phyloP scores from a whole-genome alignment of 1,140 invertebrate genomes.

The Eciton burchellii region DNA sequence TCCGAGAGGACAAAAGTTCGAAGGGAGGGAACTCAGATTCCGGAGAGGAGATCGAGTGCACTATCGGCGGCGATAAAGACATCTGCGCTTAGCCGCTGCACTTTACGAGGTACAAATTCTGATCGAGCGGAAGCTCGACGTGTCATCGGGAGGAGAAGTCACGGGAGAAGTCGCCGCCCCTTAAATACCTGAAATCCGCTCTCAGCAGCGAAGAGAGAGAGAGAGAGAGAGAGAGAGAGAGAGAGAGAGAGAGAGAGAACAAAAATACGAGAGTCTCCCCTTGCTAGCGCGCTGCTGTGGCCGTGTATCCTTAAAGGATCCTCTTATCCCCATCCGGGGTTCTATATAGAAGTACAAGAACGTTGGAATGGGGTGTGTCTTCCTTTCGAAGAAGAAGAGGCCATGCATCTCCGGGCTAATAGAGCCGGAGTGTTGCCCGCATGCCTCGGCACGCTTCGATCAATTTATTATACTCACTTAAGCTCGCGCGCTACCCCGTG shows the following conservation, averaged over 20 bases:
- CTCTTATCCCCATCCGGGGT: constrained; percentile 64
- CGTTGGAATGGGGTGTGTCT: constrained; percentile 62
- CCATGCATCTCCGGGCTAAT: constrained; percentile 74
- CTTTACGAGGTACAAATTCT: neutral
- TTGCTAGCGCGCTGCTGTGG: constrained; percentile 34
- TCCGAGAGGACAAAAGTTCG: too few relatives aligned
- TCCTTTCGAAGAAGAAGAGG: constrained; percentile 61
- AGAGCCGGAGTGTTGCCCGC: constrained; percentile 74
- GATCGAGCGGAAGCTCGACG: constrained; percentile 3
- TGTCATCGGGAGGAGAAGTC: neutral
- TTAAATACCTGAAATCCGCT: constrained; percentile 52
- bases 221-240: too few relatives aligned
- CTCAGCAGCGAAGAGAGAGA: constrained; percentile 23
- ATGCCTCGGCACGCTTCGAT: constrained; percentile 70
- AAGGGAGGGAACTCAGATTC: too few relatives aligned
- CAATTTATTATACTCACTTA: constrained; percentile 77
- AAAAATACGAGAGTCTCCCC: constrained; percentile 34
- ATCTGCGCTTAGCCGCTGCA: neutral
- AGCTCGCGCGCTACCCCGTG: constrained; percentile 50
- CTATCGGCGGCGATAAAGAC: neutral
- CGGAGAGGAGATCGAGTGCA: neutral
- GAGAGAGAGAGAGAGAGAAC: too few relatives aligned
- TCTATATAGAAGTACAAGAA: constrained; percentile 52
- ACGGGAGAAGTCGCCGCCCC: constrained; percentile 14
- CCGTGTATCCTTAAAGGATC: constrained; percentile 62